These are phyloP conservation scores for Amblyjoppa fuscipennis DNA, from an alignment of 2,888 invertebrate genomes.

Conservation along the genomic window DNA sequence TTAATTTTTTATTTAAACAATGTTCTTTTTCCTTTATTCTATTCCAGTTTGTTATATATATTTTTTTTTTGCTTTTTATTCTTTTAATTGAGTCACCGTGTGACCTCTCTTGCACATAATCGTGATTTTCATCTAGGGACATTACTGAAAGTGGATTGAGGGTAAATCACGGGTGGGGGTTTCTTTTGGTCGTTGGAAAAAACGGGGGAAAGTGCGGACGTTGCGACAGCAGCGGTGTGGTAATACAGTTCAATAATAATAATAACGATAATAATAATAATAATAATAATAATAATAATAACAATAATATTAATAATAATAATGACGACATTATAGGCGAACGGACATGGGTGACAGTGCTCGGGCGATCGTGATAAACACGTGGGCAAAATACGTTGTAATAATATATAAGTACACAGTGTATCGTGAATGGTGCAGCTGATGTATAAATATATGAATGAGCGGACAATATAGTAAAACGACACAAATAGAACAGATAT, in stretches of 20 bases:
- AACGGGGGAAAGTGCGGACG: slow-evolving; percentile 50
- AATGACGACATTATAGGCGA: slow-evolving; percentile 56
- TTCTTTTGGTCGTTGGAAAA: slow-evolving; percentile 42
- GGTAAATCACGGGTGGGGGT: slow-evolving; percentile 12
- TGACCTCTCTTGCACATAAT: slow-evolving; percentile 35
- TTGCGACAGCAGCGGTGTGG: slow-evolving; percentile 70
- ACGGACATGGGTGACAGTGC: slow-evolving; percentile 66
- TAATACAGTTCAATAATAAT: slow-evolving; percentile 53
- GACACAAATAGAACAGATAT: slow-evolving; percentile 49
- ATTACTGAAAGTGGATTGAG: slow-evolving; percentile 18
- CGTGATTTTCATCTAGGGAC: slow-evolving; percentile 37
- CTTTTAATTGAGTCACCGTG: neutral
- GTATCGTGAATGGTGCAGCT: slow-evolving; percentile 54
- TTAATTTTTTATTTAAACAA: slow-evolving; percentile 58
- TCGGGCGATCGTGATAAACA: slow-evolving; percentile 61
- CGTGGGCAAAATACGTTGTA: slow-evolving; percentile 55
- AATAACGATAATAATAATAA: slow-evolving; percentile 50
- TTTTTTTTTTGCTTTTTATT: slow-evolving; percentile 56
- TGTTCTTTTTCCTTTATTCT: slow-evolving; percentile 53
- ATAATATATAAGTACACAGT: slow-evolving; percentile 33
- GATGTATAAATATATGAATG: slow-evolving; percentile 49
- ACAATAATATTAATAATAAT: slow-evolving; percentile 49
- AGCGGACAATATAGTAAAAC: slow-evolving; percentile 47
- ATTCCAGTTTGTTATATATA: slow-evolving; percentile 7
- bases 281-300: slow-evolving; percentile 49